Conservation (phyloP, 2,888 invertebrate genomes). For the Harpagoxenus sublaevis region DNA sequence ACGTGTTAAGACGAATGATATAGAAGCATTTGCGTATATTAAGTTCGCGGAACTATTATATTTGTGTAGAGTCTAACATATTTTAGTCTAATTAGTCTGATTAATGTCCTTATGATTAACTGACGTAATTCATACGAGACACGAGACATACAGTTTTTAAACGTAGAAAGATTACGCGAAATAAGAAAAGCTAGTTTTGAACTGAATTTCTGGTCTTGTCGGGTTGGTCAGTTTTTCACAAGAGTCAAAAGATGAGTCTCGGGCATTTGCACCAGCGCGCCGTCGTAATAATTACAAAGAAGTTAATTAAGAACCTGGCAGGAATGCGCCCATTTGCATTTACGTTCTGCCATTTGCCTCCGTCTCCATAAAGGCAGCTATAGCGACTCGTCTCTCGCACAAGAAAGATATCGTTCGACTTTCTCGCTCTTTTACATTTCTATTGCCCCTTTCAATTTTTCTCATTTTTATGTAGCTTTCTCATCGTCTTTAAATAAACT, state of each 20-base stretch:
- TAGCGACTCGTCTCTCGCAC: conserved; percentile 32
- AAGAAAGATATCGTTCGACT: conserved; percentile 24
- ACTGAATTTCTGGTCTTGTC: conserved; percentile 55
- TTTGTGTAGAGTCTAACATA: background rate
- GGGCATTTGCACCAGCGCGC: conserved; percentile 65
- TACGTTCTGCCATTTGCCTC: conserved; percentile 69
- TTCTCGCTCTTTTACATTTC: background rate
- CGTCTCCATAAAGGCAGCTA: conserved; percentile 51
- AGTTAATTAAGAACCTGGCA: conserved; percentile 78
- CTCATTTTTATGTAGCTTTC: conserved; percentile 30
- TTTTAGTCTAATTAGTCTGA: background rate
- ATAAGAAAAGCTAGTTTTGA: conserved; percentile 53
- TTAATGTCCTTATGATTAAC: background rate
- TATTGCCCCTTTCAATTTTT: conserved; percentile 30
- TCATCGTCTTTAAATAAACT: conserved; percentile 64
- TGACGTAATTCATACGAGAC: background rate
- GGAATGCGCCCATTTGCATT: conserved; percentile 78
- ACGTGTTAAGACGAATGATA: background rate
- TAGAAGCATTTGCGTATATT: background rate
- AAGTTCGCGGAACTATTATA: background rate
- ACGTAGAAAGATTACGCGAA: conserved; percentile 8
- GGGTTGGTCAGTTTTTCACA: conserved; percentile 55
- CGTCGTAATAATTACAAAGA: conserved; percentile 77
- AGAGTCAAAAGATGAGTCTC: conserved; percentile 56
- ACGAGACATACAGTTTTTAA: background rate